Percentiles rank a stretch among this genome's conserved stretches.
phyloP scores from a whole-genome alignment of 2,888 invertebrate species.

The Alentia gelatinosa region DNA sequence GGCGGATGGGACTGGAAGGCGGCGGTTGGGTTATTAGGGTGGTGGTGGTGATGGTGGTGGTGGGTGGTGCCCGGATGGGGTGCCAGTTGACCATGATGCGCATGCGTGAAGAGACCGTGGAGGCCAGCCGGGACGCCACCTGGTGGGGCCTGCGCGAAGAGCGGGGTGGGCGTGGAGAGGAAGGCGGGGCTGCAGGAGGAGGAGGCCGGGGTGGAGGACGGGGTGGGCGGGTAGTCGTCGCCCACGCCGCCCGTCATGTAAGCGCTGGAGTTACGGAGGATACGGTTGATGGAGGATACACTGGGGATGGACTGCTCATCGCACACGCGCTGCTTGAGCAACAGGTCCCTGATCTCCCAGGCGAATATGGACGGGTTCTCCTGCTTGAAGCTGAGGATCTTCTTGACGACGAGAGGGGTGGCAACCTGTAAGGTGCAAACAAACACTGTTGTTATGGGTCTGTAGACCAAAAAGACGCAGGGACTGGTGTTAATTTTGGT shows the following conservation, averaged over 20 bases:
- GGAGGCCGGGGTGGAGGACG: background rate
- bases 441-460: background rate
- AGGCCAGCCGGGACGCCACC: background rate
- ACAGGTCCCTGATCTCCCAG: slow-evolving; percentile 96
- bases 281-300: slow-evolving; percentile 96
- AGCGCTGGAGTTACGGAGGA: slow-evolving; percentile 84
- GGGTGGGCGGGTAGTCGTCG: background rate
- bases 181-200: background rate
- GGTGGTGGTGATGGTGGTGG: background rate
- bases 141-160: slow-evolving; percentile 10
- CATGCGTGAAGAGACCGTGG: background rate
- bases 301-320: slow-evolving; percentile 90
- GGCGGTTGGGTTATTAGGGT: background rate
- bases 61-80: background rate
- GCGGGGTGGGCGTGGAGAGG: background rate
- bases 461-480: no score
- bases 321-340: slow-evolving; percentile 93
- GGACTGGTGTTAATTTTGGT: no score
- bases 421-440: slow-evolving; percentile 87
- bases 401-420: slow-evolving; percentile 96
- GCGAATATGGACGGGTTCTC: slow-evolving; percentile 98
- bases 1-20: background rate
- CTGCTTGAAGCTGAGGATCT: slow-evolving; percentile 95
- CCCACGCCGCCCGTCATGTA: slow-evolving; percentile 28
- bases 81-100: background rate